Base-by-base conservation (phyloP, 2,888 invertebrate genomes). In the Flabesymbios commensalis region DNA sequence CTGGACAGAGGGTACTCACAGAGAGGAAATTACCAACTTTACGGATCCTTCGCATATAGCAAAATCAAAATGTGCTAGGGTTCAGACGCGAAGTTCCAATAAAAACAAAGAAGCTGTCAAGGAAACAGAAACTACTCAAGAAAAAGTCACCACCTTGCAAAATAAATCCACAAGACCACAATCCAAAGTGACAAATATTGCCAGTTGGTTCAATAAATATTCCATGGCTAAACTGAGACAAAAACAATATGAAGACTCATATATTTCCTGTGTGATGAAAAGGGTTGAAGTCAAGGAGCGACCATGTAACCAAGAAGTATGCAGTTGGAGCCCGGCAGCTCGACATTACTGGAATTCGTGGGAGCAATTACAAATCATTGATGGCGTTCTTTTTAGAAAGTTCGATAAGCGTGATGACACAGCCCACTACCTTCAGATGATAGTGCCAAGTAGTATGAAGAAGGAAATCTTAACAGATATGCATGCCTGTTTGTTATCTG, bases 371-470 rank as follows among this genome's bases (percentile, higher is more conserved):
- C 36, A 32, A 28, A 14, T 53, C 7, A 10, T 52, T 14, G 52
- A 68, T 48, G 61, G 59, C 14, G 10, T 67, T n/a, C 43, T 65
- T 7, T 59, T 43, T 24, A 55, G 51, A 32, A 48, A 42, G 19
- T 59, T 55, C 55, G 10, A 26, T 1, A 42, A 54, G 26, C 39
- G 29, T 39, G 48, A 61, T 36, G 53, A 51, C 7, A 42, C 29
- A 19, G 61, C 32, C 5, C 28, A 7, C 10, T 28, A 49, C 19
- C 29, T 26, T 7, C 49, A 49, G 19, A 26, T 65, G 17, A 19
- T 67, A 10, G 41, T 51, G 7, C 65, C 67, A n/a, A 42, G 17
- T 2, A 32, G 10, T 42, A 14, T 65, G 29, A 22, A 39, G 29
- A 36, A 49, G 19, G 57, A 61, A 33, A 48, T 63, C 10, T 31